Base-by-base conservation (phyloP, 2,113 vertebrate species). In the Bos indicus region DNA sequence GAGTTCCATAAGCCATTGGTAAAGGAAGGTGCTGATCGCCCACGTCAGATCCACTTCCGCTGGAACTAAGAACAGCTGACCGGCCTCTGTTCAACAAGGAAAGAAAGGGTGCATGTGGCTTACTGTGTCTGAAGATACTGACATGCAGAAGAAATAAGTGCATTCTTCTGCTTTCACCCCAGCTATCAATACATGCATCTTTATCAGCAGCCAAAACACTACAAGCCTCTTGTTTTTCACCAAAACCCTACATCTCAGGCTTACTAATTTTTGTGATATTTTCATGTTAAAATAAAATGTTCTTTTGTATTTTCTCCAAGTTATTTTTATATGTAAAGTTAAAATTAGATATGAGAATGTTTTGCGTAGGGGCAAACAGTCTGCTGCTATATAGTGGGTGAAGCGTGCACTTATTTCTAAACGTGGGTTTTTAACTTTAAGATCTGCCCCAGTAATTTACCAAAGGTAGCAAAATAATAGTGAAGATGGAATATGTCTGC, bases 321-420 rank as follows among this genome's bases (percentile, higher is more conserved):
- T 99, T 99, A 99, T 99, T 99, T 99, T 99, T 99, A 99, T 99
- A 99, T 99, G 99, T 99, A 99, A 99, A 99, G 99, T 99, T 99
- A 99, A 99, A 99, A 99, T 99, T 99, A 99, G 99, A 99, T 99
- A 99, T 97, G 99, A 99, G 99, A 99, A 99, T 99, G 99, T 99
- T 99, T 99, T 99, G 99, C 99, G 99, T 99, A 99, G 99, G 99
- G 99, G 99, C 99, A 99, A 98, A 99, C 99, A 99, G 99, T 99
- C 99, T 98, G 99, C 99, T 99, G 99, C 99, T 99, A 99, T 99
- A 98, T 98, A 98, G 99, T 99, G 99, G 99, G 99, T 99, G 99
- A 99, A 99, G 99, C 98, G 99, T 99, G 99, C 99, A 99, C 99
- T 99, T 99, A 99, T 99, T 99, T 99, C 99, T 99, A 99, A 99